Conservation (phyloP, 2,797 vertebrate species). For the Hozukius guyotensis region DNA sequence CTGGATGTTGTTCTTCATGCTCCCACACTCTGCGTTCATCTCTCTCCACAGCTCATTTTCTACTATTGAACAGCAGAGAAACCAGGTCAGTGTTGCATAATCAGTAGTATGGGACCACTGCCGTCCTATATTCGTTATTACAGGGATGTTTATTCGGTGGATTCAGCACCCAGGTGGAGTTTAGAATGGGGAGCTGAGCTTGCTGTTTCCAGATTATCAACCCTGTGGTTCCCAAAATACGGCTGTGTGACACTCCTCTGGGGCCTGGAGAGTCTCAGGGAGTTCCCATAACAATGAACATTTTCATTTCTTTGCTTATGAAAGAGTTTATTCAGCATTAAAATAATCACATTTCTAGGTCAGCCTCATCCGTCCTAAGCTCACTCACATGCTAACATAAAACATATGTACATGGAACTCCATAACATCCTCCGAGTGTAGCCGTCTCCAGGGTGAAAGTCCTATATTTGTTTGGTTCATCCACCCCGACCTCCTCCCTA, state of each 20-base stretch:
- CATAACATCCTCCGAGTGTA: too few species aligned
- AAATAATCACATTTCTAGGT: slow-evolving; percentile 23
- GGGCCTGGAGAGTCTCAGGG: neutral
- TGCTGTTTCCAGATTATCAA: slow-evolving; percentile 31
- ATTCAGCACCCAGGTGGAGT: slow-evolving; percentile 39
- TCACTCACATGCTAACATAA: neutral
- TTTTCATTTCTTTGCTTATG: neutral
- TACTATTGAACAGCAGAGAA: neutral
- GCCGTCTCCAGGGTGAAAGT: too few species aligned
- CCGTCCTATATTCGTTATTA: slow-evolving; percentile 22
- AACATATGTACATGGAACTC: neutral
- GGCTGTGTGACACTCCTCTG: neutral
- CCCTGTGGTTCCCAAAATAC: slow-evolving; percentile 18
- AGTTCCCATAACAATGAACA: slow-evolving; percentile 17
- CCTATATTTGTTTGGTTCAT: too few species aligned
- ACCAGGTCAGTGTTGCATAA: slow-evolving; percentile 30
- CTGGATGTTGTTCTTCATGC: neutral
- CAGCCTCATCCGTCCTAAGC: neutral
- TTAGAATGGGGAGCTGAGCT: slow-evolving; percentile 18
- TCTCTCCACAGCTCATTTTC: neutral
- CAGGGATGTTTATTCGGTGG: slow-evolving; percentile 4
- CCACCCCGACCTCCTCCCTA: too few species aligned
- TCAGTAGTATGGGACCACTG: neutral
- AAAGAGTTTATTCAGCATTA: neutral
- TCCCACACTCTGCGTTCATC: neutral